Evolutionary conservation across 2,888 invertebrate species (phyloP), one percentile per base, ranked within the genome.

Genomic region (Pseudeuparius sepicola): DNA sequence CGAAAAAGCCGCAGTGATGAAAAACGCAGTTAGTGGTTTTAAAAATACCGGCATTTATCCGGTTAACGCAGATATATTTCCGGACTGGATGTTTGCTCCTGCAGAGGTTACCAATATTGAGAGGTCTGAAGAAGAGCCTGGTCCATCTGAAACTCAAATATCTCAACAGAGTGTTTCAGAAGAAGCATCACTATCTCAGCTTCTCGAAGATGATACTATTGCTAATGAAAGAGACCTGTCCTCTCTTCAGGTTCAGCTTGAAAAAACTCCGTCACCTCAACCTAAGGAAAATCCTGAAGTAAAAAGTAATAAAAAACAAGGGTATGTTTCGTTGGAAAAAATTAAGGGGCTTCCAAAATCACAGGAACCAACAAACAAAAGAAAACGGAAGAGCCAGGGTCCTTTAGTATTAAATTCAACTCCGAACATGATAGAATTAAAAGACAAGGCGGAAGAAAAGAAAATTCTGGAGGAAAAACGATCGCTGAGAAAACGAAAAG

Each of bases 1-100:
- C 16, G 18, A 30, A 30, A 17, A 17, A n/a, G 17, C 30, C 9
- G 30, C 30, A n/a, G 30, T 30, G 4, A 30, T 30, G 30, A 30
- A 29, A 10, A 29, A 14, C 14, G 14, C 29, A 29, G 29, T 14
- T 14, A 29, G 29, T 14, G 29, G 4, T 11, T 29, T 29, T 29
- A 29, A 14, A 10, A 29, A 10, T 29, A 29, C 29, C 3, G 29
- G 29, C 15, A 29, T 29, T 5, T 4, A 14, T 29, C 29, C 29
- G 14, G 14, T 29, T 14, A 29, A 14, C 29, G 7, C 29, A 14
- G 17, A 14, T 29, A 29, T 29, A 11, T 29, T 29, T 10, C 10
- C 29, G 9, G 29, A 29, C 5, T 29, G 29, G 14, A 29, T 14
- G 4, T 4, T 26, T 10, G 26, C 26, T 9, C 11, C 4, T 3